Evolutionary conservation across 2,888 invertebrate genomes (phyloP).

Genomic region (Conchocele bisecta): DNA sequence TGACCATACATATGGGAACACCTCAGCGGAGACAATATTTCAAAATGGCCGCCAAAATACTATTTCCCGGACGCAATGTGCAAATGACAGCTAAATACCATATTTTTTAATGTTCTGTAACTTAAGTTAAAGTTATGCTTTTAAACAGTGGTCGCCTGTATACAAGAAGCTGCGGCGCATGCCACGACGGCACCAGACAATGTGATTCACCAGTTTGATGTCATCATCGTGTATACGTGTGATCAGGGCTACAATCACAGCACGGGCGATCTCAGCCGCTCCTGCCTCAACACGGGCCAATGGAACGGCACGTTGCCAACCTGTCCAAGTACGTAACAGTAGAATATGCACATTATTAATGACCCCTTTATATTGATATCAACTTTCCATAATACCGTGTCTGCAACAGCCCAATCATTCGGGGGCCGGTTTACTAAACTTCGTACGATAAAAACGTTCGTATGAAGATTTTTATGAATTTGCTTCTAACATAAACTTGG

Average conservation of each 20-base stretch:
- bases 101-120: too few relatives aligned
- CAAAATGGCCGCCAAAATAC: not conserved
- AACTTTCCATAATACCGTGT: too few relatives aligned
- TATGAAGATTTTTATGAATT: too few relatives aligned
- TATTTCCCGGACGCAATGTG: not conserved
- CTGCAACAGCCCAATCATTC: too few relatives aligned
- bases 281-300: conserved; percentile 19
- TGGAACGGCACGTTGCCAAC: conserved; percentile 35
- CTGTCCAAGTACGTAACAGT: conserved; percentile 25
- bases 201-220: conserved; percentile 7
- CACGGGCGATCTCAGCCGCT: conserved; percentile 12
- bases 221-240: conserved; percentile 1
- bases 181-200: not conserved
- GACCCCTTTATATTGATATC: too few relatives aligned
- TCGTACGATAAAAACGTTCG: too few relatives aligned
- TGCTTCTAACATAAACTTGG: too few relatives aligned
- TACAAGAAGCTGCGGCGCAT: not conserved
- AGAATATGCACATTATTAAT: too few relatives aligned
- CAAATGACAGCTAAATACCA: too few relatives aligned
- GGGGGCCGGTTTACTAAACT: too few relatives aligned
- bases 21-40: too few relatives aligned
- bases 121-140: not conserved
- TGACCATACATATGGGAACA: too few relatives aligned
- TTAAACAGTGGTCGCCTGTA: conserved; percentile 5
- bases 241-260: conserved; percentile 23